Percentiles rank a stretch among this genome's conserved stretches.
phyloP scores from a whole-genome alignment of 2,113 vertebrate genomes.

The Plotosus lineatus region DNA sequence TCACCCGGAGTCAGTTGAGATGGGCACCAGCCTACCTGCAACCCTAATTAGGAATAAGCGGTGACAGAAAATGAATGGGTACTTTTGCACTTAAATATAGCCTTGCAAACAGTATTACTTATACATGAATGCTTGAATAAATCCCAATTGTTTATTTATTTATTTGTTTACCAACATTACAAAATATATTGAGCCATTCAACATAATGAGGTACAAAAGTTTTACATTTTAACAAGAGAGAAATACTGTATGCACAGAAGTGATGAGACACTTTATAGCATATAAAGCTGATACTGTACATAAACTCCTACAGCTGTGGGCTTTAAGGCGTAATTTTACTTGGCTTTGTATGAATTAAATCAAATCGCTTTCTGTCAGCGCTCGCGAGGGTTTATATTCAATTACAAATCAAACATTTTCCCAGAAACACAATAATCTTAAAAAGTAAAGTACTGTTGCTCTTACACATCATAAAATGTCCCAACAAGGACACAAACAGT shows the following conservation, averaged over 20 bases:
- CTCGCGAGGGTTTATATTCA: not conserved
- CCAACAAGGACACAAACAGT: not conserved
- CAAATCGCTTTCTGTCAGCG: not conserved
- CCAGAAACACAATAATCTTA: not conserved
- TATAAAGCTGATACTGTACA: not conserved
- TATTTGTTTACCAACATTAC: not conserved
- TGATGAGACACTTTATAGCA: not conserved
- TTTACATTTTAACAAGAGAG: not conserved
- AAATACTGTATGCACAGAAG: not conserved
- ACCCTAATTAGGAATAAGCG: too few species aligned
- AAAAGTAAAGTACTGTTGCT: not conserved
- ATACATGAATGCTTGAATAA: not conserved
- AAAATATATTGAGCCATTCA: not conserved
- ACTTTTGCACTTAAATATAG: too few species aligned
- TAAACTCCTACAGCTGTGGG: not conserved
- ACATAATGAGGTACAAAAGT: not conserved
- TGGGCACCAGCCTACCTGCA: too few species aligned
- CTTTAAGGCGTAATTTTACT: not conserved
- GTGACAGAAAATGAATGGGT: too few species aligned
- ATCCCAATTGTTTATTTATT: not conserved
- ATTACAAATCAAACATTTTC: not conserved
- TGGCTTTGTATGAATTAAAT: not conserved
- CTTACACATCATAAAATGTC: not conserved
- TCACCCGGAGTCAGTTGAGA: too few species aligned
- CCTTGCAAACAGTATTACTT: not conserved